Base-by-base conservation (phyloP, 2,888 invertebrate species). In the Synanthedon tipuliformis region DNA sequence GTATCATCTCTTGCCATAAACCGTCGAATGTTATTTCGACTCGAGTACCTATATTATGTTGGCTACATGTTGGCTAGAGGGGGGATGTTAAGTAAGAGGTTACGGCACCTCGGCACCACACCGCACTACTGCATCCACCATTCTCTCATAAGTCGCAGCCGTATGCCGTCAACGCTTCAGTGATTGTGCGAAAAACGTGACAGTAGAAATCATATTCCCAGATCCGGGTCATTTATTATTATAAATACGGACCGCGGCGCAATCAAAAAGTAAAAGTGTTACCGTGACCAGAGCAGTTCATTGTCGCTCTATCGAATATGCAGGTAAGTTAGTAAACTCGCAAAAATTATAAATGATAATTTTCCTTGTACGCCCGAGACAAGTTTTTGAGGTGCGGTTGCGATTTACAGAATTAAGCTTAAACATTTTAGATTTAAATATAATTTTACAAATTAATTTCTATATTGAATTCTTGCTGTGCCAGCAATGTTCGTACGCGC, bases 1-100 rank as follows among this genome's bases (percentile, higher is more conserved):
- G 34, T 34, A 34, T 34, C 34, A 10, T 34, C 34, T 34, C 10
- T 34, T 34, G 34, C 34, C 34, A 34, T 34, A 34, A 34, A 34
- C 13, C 45, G 13, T 12, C 15, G 15, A 45, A 15, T 45, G n/a
- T n/a, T 12, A 45, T 45, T 45, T 34, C 12, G 12, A 45, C 13
- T 45, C 45, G 45, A 45, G 45, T 45, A n/a, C n/a, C n/a, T n/a
- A n/a, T 45, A 45, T 15, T 15, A n/a, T n/a, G n/a, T n/a, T n/a
- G n/a, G n/a, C 45, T 13, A 15, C 15, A 13, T 7, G 45, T 45
- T 45, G 16, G 10, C 49, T 50, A 50, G 71, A 61, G 70, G 73
- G 69, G 68, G 23, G 61, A 59, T 65, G 53, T 54, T 52, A 81
- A 81, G 85, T 86, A 86, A 86, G 84, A 79, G 75, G 82, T 87